Evolutionary conservation across 2,888 invertebrate genomes (phyloP).

Genomic region (Maniola hyperantus): DNA sequence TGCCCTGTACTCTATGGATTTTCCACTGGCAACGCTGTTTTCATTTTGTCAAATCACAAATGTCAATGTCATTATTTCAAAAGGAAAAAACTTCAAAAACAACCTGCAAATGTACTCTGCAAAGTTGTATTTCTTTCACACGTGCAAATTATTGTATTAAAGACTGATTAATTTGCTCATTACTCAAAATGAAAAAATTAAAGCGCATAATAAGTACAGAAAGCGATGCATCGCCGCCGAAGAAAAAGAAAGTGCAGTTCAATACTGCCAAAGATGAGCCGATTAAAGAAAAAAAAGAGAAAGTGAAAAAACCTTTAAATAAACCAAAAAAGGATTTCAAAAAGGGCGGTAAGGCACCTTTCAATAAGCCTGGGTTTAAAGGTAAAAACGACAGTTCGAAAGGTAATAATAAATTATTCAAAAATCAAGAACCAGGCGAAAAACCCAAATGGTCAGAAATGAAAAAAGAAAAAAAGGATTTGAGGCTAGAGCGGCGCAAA

Average conservation of each 20-base stretch:
- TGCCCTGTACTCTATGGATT: too few relatives aligned
- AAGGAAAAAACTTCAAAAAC: neutral
- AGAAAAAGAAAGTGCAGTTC: constrained; percentile 62
- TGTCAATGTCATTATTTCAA: neutral
- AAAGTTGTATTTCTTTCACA: neutral
- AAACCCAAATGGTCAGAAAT: constrained; percentile 88
- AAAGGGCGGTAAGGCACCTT: constrained; percentile 37
- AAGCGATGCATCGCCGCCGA: constrained; percentile 47
- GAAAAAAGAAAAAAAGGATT: constrained; percentile 88
- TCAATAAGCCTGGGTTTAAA: constrained; percentile 37
- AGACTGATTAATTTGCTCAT: neutral
- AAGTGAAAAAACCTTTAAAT: constrained; percentile 26
- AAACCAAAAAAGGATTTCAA: constrained; percentile 37
- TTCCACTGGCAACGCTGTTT: too few relatives aligned
- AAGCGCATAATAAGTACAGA: constrained; percentile 68
- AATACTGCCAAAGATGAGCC: constrained; percentile 36
- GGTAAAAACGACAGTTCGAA: constrained; percentile 47
- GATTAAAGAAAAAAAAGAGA: constrained; percentile 28
- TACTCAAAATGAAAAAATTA: constrained; percentile 64
- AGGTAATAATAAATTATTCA: constrained; percentile 48
- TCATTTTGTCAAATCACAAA: too few relatives aligned
- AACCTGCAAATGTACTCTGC: neutral
- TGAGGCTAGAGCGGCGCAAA: constrained; percentile 85
- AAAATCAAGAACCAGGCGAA: constrained; percentile 53
- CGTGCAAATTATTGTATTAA: neutral